These are phyloP conservation scores for Ptilorrhoa leucosticta DNA, from an alignment of 2,113 vertebrate species.

Conservation along the genomic window DNA sequence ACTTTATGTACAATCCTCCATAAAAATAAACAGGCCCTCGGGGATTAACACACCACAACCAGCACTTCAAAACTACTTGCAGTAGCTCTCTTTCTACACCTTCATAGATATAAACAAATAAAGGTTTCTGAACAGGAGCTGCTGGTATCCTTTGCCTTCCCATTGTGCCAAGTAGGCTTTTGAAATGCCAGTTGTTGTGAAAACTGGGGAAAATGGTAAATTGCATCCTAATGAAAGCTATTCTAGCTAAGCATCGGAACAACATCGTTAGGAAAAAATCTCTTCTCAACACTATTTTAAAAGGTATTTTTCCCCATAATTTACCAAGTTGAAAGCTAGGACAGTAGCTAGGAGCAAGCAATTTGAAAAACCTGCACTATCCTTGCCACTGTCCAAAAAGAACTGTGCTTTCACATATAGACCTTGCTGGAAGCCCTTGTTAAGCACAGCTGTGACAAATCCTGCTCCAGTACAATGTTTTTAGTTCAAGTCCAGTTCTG, in stretches of 20 bases:
- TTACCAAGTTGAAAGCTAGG: background rate
- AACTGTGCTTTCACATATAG: background rate
- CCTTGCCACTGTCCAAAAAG: background rate
- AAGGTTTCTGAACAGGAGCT: background rate
- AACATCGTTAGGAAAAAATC: background rate
- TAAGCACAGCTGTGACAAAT: background rate
- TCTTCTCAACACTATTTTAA: background rate
- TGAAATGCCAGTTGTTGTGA: background rate
- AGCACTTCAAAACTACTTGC: background rate
- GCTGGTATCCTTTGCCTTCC: background rate
- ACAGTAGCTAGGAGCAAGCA: background rate
- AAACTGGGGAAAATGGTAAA: background rate
- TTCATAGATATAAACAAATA: slow-evolving; percentile 13
- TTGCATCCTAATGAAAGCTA: background rate
- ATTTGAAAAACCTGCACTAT: background rate
- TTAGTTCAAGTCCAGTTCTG: background rate
- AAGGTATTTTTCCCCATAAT: background rate
- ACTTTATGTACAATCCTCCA: background rate
- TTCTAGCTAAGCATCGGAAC: background rate
- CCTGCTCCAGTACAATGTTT: background rate
- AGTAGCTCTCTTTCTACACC: background rate
- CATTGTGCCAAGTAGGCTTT: background rate
- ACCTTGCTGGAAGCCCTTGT: background rate
- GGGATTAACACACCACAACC: background rate
- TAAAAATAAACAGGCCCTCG: background rate